A percentile compares a stretch with the other conserved stretches of the same genome.
Conservation (phyloP, 2,888 invertebrate species). For the Colletes collaris region DNA sequence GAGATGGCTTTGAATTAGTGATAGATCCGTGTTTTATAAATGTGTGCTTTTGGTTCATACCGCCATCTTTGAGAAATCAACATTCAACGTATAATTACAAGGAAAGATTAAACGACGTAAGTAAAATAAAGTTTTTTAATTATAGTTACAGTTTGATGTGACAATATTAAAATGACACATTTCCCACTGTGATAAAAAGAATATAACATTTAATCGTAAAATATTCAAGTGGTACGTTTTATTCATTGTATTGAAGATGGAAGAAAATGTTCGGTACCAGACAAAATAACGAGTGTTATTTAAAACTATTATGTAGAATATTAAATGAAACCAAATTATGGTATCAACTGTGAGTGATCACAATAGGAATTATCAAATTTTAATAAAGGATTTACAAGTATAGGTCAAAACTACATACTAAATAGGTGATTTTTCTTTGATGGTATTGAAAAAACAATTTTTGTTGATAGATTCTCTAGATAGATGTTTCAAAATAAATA, state of each 20-base stretch:
- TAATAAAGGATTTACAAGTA: background rate
- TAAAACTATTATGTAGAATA: background rate
- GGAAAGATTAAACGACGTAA: constrained; percentile 82
- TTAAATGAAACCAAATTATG: background rate
- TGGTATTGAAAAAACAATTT: background rate
- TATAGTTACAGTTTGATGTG: background rate
- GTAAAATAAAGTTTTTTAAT: constrained; percentile 15
- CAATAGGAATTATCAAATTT: background rate
- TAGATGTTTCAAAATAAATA: background rate
- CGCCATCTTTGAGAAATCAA: constrained; percentile 82
- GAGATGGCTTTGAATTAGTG: constrained; percentile 83
- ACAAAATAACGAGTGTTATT: background rate
- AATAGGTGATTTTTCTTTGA: background rate
- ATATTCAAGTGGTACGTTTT: background rate
- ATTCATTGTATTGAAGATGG: background rate
- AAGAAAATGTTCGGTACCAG: background rate
- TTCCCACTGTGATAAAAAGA: background rate
- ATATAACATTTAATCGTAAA: background rate
- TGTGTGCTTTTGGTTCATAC: constrained; percentile 90
- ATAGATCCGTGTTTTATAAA: constrained; percentile 86
- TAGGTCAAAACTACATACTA: background rate
- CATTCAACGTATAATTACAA: constrained; percentile 76
- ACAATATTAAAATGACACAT: background rate
- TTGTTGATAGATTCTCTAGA: background rate
- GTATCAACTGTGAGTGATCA: background rate